Evolutionary conservation across 2,888 invertebrate species (phyloP).

Genomic region (Ecliptopera silaceata): DNA sequence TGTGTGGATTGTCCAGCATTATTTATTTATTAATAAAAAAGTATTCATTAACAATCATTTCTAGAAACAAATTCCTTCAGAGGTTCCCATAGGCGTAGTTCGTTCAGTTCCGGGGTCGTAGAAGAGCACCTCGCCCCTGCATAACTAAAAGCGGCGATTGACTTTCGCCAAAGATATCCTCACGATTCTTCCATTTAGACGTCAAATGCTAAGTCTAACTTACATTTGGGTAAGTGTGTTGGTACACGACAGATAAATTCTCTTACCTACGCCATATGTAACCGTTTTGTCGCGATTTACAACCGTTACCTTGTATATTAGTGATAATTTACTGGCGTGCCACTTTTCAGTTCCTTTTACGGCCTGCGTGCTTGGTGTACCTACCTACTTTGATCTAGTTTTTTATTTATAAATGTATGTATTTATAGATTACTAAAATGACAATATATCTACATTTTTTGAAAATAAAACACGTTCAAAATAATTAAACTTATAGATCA

Average conservation of each 20-base stretch:
- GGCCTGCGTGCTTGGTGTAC: slow-evolving; percentile 28
- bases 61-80: slow-evolving; percentile 5
- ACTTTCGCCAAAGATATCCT: slow-evolving; percentile 37
- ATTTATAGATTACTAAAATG: no score
- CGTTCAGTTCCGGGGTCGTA: slow-evolving; percentile 54
- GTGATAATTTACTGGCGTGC: slow-evolving; percentile 52
- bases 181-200: slow-evolving; percentile 35
- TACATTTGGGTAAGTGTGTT: slow-evolving; percentile 48
- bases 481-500: not conserved
- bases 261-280: slow-evolving; percentile 21
- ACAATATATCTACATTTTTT: no score
- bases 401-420: not conserved
- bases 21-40: no score
- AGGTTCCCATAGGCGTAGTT: slow-evolving; percentile 43
- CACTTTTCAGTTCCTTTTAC: slow-evolving; percentile 44
- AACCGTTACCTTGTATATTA: slow-evolving; percentile 53
- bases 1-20: no score
- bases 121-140: slow-evolving; percentile 42
- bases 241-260: slow-evolving; percentile 33
- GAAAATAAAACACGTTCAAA: not conserved
- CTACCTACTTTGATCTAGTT: no score
- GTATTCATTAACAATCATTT: not conserved
- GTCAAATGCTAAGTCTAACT: slow-evolving; percentile 21
- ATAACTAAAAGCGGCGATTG: slow-evolving; percentile 44
- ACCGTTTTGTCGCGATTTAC: slow-evolving; percentile 41